Conservation (phyloP, 2,113 vertebrate species). For the Alaudala cheleensis region DNA sequence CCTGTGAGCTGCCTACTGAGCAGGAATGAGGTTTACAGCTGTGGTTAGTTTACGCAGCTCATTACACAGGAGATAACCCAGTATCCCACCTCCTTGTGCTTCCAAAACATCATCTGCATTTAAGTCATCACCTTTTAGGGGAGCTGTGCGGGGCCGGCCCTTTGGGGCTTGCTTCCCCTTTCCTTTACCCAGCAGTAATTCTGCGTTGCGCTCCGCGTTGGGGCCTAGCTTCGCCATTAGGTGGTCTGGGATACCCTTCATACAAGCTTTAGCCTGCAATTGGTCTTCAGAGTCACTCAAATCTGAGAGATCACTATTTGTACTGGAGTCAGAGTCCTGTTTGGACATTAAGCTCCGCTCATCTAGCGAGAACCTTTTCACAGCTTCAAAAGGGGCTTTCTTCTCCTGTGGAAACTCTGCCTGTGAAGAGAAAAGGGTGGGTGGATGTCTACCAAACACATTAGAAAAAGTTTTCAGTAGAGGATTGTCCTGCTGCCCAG, state of each 20-base stretch:
- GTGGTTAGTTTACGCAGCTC: not conserved
- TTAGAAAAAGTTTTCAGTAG: slow-evolving; percentile 79
- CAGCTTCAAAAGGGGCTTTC: slow-evolving; percentile 84
- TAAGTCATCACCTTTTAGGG: slow-evolving; percentile 88
- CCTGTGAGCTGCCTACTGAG: not conserved
- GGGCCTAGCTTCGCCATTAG: slow-evolving; percentile 79
- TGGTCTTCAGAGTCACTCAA: slow-evolving; percentile 95
- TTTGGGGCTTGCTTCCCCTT: slow-evolving; percentile 87
- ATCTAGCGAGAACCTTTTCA: slow-evolving; percentile 92
- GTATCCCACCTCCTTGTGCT: not conserved
- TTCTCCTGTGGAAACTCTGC: slow-evolving; percentile 77
- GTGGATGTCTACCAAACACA: slow-evolving; percentile 83
- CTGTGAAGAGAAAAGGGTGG: slow-evolving; percentile 77
- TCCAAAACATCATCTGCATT: not conserved
- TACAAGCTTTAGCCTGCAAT: slow-evolving; percentile 81
- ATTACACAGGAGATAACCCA: not conserved
- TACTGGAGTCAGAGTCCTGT: slow-evolving; percentile 93
- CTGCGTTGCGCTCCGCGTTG: slow-evolving; percentile 74
- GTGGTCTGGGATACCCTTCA: slow-evolving; percentile 84
- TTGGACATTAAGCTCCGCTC: slow-evolving; percentile 89
- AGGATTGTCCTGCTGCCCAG: slow-evolving; percentile 77
- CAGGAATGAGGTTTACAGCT: not conserved
- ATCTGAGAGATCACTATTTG: slow-evolving; percentile 96
- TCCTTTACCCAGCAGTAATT: slow-evolving; percentile 83
- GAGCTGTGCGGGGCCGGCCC: slow-evolving; percentile 90